These are phyloP conservation scores for Willisornis vidua DNA, from an alignment of 2,113 vertebrate genomes.

Conservation along the genomic window DNA sequence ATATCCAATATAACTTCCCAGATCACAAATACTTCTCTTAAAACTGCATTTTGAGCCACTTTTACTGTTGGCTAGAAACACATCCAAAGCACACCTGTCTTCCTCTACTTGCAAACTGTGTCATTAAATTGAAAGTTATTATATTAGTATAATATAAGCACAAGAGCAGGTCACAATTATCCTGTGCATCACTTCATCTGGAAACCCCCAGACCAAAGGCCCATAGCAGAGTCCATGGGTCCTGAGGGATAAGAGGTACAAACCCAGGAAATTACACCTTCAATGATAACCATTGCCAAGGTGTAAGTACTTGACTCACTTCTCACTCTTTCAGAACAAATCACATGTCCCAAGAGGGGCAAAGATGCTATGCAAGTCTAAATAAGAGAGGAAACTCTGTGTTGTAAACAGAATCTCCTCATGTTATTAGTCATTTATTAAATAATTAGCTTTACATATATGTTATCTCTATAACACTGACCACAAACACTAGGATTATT, in stretches of 20 bases:
- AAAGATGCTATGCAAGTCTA: neutral
- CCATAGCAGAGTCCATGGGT: accelerated
- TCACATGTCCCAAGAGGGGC: neutral
- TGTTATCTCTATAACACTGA: neutral
- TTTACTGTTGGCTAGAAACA: neutral
- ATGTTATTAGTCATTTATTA: neutral
- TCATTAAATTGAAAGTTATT: neutral
- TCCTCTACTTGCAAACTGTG: neutral
- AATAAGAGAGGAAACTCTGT: neutral
- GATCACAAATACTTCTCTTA: neutral
- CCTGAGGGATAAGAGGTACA: neutral
- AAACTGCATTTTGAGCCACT: neutral
- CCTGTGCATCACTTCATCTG: neutral
- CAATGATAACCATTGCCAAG: neutral
- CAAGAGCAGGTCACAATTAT: neutral
- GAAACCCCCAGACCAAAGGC: neutral
- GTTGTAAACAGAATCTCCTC: neutral
- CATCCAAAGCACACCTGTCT: neutral
- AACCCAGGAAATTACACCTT: neutral
- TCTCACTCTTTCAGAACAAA: neutral
- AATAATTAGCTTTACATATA: neutral
- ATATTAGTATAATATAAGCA: neutral
- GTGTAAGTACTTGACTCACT: neutral
- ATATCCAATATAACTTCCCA: neutral
- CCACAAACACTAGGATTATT: neutral